phyloP scores from a whole-genome alignment of 2,797 vertebrate genomes.

The Poliocrania exsul region DNA sequence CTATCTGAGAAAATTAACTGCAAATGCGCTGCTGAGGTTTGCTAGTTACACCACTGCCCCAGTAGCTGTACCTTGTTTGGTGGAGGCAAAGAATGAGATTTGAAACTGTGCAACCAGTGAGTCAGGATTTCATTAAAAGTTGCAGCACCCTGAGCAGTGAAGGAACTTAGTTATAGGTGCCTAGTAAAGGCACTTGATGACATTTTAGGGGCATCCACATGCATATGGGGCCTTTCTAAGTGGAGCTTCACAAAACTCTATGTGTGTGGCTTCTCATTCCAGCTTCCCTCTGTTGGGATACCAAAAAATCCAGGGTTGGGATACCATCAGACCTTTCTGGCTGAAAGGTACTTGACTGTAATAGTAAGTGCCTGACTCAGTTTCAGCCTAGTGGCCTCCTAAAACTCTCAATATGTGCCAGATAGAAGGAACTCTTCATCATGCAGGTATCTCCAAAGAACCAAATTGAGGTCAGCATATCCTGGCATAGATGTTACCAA shows the following conservation, averaged over 20 bases:
- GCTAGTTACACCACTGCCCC: not conserved
- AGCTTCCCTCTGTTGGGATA: not conserved
- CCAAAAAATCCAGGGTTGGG: not conserved
- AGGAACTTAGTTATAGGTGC: not conserved
- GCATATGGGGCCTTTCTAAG: not conserved
- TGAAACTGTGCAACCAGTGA: not conserved
- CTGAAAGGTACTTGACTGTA: not conserved
- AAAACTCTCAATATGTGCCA: not conserved
- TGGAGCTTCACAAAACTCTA: not conserved
- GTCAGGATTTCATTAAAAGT: not conserved
- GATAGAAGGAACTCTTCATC: not conserved
- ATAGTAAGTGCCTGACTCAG: not conserved
- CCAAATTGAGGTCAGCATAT: constrained; percentile 8
- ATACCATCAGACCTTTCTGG: not conserved
- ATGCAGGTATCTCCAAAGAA: not conserved
- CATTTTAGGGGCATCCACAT: not conserved
- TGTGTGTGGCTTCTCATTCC: not conserved
- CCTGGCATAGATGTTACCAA: not conserved
- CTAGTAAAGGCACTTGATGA: not conserved
- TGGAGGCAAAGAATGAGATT: not conserved
- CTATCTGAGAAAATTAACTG: not conserved
- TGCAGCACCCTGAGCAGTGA: not conserved
- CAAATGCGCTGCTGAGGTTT: not conserved
- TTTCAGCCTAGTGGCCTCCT: constrained; percentile 20
- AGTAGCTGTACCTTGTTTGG: not conserved